A percentile compares a stretch with the other conserved stretches of the same genome.
Conservation (phyloP, 1,140 invertebrate species). For the Odontomachus brunneus region DNA sequence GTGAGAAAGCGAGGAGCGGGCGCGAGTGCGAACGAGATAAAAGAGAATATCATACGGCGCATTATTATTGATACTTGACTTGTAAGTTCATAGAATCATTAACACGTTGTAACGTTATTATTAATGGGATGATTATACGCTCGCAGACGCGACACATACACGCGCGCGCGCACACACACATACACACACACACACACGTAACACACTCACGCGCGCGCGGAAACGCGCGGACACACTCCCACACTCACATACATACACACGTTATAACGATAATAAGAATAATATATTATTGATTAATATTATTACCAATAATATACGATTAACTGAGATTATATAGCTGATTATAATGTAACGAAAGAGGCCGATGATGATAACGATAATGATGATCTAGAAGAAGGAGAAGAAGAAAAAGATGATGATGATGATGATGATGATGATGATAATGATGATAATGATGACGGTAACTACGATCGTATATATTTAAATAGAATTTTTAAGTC, state of each 20-base stretch:
- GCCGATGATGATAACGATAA: slow-evolving; percentile 36
- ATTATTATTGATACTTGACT: slow-evolving; percentile 77
- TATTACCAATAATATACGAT: slow-evolving; percentile 78
- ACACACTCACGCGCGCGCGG: not conserved
- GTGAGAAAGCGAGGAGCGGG: slow-evolving; percentile 35
- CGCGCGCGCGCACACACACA: not conserved
- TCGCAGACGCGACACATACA: not conserved
- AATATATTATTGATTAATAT: slow-evolving; percentile 80
- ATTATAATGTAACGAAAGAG: slow-evolving; percentile 71
- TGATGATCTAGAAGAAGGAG: not conserved
- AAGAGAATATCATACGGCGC: slow-evolving; percentile 66
- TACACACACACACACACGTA: not conserved
- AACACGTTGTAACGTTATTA: slow-evolving; percentile 79
- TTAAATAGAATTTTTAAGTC: slow-evolving; percentile 78
- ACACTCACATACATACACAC: not conserved
- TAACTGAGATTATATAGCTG: slow-evolving; percentile 79
- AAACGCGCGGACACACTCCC: not conserved
- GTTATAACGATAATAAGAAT: slow-evolving; percentile 73
- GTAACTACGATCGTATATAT: slow-evolving; percentile 65
- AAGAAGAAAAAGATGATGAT: not conserved
- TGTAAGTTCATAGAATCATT: slow-evolving; percentile 79
- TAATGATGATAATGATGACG: slow-evolving; percentile 67
- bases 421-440: slow-evolving; percentile 63
- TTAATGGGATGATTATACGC: slow-evolving; percentile 39
- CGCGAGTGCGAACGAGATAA: slow-evolving; percentile 39